phyloP scores from a whole-genome alignment of 1,140 invertebrate species.

The Drosophila littoralis region DNA sequence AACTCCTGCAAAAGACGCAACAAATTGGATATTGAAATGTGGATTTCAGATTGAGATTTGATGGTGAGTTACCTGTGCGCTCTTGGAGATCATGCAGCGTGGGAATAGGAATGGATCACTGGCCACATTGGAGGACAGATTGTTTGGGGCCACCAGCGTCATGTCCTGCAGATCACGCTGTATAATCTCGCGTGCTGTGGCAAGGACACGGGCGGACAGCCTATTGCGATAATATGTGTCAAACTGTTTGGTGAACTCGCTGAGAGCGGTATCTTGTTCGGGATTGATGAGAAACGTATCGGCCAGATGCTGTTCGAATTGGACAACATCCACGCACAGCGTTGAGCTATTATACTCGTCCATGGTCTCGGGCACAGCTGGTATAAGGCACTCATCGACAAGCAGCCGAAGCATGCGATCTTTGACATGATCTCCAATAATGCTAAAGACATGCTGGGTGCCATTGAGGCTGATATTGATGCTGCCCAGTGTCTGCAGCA shows the following conservation, averaged over 20 bases:
- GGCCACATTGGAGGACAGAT: conserved; percentile 67
- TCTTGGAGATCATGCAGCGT: conserved; percentile 87
- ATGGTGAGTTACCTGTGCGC: conserved; percentile 61
- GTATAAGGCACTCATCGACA: conserved; percentile 90
- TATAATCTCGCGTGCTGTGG: conserved; percentile 90
- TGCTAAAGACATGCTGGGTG: conserved; percentile 86
- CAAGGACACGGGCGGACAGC: conserved; percentile 90
- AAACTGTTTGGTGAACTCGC: conserved; percentile 90
- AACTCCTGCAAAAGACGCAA: conserved; percentile 85
- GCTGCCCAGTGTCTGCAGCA: conserved; percentile 87
- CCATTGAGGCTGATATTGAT: conserved; percentile 86
- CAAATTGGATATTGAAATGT: not conserved
- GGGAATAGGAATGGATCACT: conserved; percentile 84
- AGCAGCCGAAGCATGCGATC: conserved; percentile 88
- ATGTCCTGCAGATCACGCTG: conserved; percentile 92
- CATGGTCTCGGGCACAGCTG: conserved; percentile 90
- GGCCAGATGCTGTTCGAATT: conserved; percentile 88
- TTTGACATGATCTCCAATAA: conserved; percentile 87
- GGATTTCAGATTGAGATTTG: not conserved
- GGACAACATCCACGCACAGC: conserved; percentile 87
- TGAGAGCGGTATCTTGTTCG: conserved; percentile 85
- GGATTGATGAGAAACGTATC: conserved; percentile 83
- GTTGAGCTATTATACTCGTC: conserved; percentile 88
- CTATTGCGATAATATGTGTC: conserved; percentile 92
- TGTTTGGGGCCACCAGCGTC: conserved; percentile 86